These are phyloP conservation scores for Chunga burmeisteri DNA, from an alignment of 2,113 vertebrate species.

Conservation along the genomic window DNA sequence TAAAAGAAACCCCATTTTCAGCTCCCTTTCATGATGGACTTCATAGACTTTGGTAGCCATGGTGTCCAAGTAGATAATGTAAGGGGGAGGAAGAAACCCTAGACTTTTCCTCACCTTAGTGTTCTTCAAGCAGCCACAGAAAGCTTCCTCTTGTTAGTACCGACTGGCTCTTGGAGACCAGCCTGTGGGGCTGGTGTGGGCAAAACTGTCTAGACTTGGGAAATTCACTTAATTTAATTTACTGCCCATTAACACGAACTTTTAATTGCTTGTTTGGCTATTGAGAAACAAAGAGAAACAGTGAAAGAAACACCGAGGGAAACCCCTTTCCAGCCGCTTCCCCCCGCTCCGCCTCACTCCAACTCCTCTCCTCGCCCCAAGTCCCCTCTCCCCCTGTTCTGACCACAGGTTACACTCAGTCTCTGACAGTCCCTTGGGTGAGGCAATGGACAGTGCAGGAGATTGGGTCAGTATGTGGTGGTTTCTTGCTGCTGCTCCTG, in stretches of 20 bases:
- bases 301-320: fast-evolving
- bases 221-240: neutral
- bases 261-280: neutral
- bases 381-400: neutral
- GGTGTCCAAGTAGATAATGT: neutral
- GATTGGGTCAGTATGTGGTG: fast-evolving
- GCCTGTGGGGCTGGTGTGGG: neutral
- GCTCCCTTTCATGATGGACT: constrained; percentile 20
- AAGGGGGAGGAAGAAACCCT: neutral
- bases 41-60: constrained; percentile 18
- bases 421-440: neutral
- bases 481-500: neutral
- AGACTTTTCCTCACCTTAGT: neutral
- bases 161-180: neutral
- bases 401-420: fast-evolving
- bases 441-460: neutral
- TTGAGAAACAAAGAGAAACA: neutral
- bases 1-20: constrained; percentile 36
- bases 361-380: fast-evolving
- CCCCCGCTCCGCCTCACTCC: neutral
- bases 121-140: neutral
- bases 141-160: neutral
- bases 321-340: neutral
- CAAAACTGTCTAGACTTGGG: neutral
- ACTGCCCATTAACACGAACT: neutral